Evolutionary conservation across 2,888 invertebrate species (phyloP), one percentile per base, ranked within the genome.

Genomic region (Mantis religiosa): DNA sequence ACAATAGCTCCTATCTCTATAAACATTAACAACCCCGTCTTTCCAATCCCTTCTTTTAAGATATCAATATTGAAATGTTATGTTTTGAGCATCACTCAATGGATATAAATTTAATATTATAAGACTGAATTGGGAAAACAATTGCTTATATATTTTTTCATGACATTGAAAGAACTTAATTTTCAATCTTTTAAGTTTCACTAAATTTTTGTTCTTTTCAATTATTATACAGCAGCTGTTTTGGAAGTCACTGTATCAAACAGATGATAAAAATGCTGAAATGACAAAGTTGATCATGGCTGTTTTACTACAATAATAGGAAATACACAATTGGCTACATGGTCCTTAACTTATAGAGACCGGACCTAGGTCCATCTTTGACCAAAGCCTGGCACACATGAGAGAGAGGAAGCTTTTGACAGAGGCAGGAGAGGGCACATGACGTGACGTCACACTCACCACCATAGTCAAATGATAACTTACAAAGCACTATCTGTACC

Each of bases 151-250:
- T 89, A 88, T 85, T 89, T 89, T n/a, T 89, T 87, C 89, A 88
- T 85, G 84, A 88, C 87, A 89, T 85, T 87, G 88, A 84, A 90
- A 89, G 89, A 90, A 89, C 89, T 90, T 89, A 90, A 89, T 89
- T 89, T 84, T 89, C 90, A 90, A 89, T 90, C 90, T 90, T 90
- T 82, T 89, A 90, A 87, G 90, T 90, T 90, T 89, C 90, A 90
- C 82, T 89, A 88, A 88, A 85, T 82, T 87, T 87, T 87, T 87
- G 87, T 87, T 87, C 87, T 82, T 30, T 82, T 87, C 28, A 47
- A 81, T 84, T 34, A 85, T 82, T 54, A 83, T 89, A 87, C 87
- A 88, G 83, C 25, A 28, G 41, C n/a, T 34, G n/a, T n/a, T 87
- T 87, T 87, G 82, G 28, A 87, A 87, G 87, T 28, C 87, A 25